Conservation (phyloP, 2,113 vertebrate genomes). For the Burhinus oedicnemus region DNA sequence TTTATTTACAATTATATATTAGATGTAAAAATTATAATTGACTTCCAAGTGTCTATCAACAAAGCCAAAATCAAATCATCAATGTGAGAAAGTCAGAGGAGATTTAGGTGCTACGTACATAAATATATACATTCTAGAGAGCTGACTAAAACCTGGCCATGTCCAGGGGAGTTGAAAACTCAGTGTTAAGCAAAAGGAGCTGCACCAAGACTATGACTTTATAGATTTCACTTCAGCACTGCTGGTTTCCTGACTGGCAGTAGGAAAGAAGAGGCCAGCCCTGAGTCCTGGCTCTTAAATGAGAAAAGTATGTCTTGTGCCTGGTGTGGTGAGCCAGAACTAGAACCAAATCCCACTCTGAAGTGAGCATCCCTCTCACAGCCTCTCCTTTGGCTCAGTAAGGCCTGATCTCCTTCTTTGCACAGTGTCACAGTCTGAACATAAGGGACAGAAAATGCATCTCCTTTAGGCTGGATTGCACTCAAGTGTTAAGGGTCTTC, state of each 20-base stretch:
- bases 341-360: not conserved
- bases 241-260: not conserved
- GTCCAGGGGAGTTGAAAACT: not conserved
- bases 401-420: not conserved
- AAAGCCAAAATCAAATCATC: not conserved
- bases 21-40: not conserved
- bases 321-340: not conserved
- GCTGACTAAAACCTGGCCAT: not conserved
- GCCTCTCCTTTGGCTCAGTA: not conserved
- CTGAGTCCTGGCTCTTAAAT: not conserved
- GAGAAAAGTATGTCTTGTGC: not conserved
- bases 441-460: not conserved
- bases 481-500: not conserved
- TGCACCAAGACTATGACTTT: not conserved
- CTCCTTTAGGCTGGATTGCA: not conserved
- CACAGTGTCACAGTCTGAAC: not conserved
- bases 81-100: not conserved
- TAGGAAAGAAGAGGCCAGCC: not conserved
- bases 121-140: not conserved
- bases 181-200: not conserved
- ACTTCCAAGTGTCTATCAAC: not conserved
- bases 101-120: not conserved
- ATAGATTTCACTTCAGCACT: not conserved
- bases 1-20: not conserved
- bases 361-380: not conserved